A percentile compares a stretch with the other conserved stretches of the same genome.
Conservation (phyloP, 2,888 invertebrate genomes). For the Nebria salina region DNA sequence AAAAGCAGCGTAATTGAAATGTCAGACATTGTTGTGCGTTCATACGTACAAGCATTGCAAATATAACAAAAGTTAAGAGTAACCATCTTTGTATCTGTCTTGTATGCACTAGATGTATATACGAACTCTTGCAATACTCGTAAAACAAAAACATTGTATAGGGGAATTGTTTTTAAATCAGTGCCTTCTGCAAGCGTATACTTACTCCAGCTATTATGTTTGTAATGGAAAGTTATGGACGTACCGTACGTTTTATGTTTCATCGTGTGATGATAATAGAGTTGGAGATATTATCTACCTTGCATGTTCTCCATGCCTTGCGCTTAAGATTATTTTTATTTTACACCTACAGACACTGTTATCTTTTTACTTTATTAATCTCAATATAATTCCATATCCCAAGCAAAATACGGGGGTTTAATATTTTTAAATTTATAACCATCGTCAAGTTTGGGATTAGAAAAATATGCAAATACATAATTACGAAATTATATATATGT, state of each 20-base stretch:
- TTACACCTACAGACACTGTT: too few relatives aligned
- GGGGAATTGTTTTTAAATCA: constrained; percentile 40
- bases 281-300: constrained; percentile 17
- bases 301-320: not conserved
- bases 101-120: constrained; percentile 11
- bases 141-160: constrained; percentile 26
- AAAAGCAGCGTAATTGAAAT: constrained; percentile 38
- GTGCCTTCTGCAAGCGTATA: constrained; percentile 10
- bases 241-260: constrained; percentile 25
- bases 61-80: constrained; percentile 24
- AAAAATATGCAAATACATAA: too few relatives aligned
- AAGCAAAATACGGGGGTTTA: too few relatives aligned
- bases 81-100: constrained; percentile 10
- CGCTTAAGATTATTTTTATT: not conserved
- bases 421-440: too few relatives aligned
- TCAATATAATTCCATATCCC: too few relatives aligned
- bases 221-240: constrained; percentile 29
- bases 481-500: too few relatives aligned
- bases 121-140: not conserved
- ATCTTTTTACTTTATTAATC: too few relatives aligned
- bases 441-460: too few relatives aligned
- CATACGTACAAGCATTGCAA: constrained; percentile 22
- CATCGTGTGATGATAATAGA: constrained; percentile 22
- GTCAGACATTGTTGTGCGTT: constrained; percentile 27
- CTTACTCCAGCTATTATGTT: constrained; percentile 20